Conservation (phyloP, 2,113 vertebrate species). For the Gymnorhina tibicen region DNA sequence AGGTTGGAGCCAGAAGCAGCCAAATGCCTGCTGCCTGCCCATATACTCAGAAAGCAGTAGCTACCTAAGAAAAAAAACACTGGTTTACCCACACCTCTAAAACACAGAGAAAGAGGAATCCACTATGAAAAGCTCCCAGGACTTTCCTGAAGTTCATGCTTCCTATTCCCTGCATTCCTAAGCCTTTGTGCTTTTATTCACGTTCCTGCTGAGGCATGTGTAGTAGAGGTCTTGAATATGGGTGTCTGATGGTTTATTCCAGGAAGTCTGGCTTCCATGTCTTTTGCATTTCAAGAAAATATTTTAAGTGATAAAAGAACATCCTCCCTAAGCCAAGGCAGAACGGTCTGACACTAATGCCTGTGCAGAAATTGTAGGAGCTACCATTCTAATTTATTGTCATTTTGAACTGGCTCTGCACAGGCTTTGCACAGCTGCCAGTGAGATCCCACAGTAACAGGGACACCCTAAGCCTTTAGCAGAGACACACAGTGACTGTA, state of each 20-base stretch:
- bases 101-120: background rate
- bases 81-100: background rate
- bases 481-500: fast-evolving
- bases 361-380: background rate
- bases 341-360: background rate
- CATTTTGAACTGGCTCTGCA: background rate
- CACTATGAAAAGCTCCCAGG: background rate
- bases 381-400: background rate
- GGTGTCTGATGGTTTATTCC: background rate
- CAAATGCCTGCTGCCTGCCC: background rate
- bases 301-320: background rate
- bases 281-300: background rate
- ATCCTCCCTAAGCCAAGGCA: background rate
- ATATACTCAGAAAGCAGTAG: background rate
- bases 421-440: background rate
- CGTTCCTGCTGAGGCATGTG: background rate
- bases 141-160: background rate
- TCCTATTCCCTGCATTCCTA: background rate
- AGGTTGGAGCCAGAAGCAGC: background rate
- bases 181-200: background rate
- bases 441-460: background rate
- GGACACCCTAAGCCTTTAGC: background rate
- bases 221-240: background rate
- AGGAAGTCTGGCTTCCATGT: background rate
- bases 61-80: background rate